Base-by-base conservation (phyloP, 1,140 invertebrate species). In the Megalopta genalis region DNA sequence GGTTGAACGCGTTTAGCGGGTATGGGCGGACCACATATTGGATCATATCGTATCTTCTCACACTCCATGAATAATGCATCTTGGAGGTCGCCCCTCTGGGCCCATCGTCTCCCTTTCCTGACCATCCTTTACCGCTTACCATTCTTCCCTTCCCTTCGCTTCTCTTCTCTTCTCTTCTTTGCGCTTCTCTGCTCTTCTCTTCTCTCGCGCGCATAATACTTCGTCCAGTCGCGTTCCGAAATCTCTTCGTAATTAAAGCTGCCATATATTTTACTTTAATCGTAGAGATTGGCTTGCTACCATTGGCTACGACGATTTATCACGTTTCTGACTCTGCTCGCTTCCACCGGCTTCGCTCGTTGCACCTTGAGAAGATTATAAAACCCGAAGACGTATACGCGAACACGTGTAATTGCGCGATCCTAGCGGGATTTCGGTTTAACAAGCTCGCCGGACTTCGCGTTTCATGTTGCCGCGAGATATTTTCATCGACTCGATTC, bases 31-130 rank as follows among this genome's bases (percentile, higher is more conserved):
- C 83, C 90, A 92, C 92, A 93, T 93, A 93, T 93, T 93, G 92
- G 92, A 93, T 92, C 92, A 93, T 92, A 92, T 92, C 92, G 90
- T 92, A 92, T 92, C 90, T 93, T 91, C 89, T 92, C 89, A 86
- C 87, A 86, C 83, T 85, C 86, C 87, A 93, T 93, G 92, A 93
- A 93, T 93, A 91, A 93, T 93, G 90, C 91, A 93, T 93, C 89
- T 88, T 77, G 86, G 89, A 90, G 87, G 82, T 88, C 87, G 82
- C 86, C 85, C 84, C 74, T 65, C 72, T 80, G 72, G 73, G 52
- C 81, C 83, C 81, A 70, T 68, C 74, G 75, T 75, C 84, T 75
- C 81, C 54, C 72, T 80, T 76, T 79, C 77, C 70, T 78, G 74
- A 70, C 80, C 63, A 39, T 66, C 60, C 59, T 67, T 39, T 63